A percentile compares a stretch with the other conserved stretches of the same genome.
Evolutionary conservation across 2,797 vertebrate species (phyloP).

Genomic region (Centroberyx gerrardi): DNA sequence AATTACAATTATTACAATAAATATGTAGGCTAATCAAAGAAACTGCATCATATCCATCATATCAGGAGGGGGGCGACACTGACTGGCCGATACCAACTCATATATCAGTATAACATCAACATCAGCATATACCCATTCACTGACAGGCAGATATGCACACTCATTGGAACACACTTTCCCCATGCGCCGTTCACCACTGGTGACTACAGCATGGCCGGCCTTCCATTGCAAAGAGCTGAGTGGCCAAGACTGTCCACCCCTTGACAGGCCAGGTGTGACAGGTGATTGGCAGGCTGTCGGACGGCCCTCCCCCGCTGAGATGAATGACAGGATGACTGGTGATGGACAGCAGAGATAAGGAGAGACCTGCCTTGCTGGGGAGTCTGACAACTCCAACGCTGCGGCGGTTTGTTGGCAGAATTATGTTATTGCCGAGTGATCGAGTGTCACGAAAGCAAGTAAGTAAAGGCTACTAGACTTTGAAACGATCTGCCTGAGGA

Average conservation of each 20-base stretch:
- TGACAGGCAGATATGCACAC: not conserved
- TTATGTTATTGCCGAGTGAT: not conserved
- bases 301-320: not conserved
- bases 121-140: not conserved
- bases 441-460: no score
- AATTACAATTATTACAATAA: no score
- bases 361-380: not conserved
- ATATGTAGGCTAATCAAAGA: no score
- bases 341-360: not conserved
- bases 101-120: no score
- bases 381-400: not conserved
- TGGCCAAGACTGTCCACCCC: not conserved
- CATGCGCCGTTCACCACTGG: no score
- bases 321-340: not conserved
- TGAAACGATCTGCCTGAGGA: not conserved
- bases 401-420: not conserved
- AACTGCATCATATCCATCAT: no score
- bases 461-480: not conserved
- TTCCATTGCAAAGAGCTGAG: constrained; percentile 1
- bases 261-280: constrained; percentile 17
- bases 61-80: no score
- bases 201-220: not conserved
- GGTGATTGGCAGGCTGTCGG: not conserved
- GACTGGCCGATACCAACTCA: no score
- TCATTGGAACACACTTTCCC: not conserved